phyloP scores from a whole-genome alignment of 2,113 vertebrate species.

The Panthera leo region DNA sequence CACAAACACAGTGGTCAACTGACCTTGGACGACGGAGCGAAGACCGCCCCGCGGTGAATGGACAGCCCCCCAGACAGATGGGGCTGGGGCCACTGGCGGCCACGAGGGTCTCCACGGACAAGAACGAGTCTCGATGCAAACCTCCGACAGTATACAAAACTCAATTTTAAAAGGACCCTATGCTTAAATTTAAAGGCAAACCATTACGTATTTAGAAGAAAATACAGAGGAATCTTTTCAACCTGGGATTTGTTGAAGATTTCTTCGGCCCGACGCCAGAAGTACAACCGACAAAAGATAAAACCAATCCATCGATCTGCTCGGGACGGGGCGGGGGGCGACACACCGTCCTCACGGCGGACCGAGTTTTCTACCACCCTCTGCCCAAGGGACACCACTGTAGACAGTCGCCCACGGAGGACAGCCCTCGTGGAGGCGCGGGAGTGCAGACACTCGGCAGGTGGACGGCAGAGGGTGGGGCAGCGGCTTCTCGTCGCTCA shows the following conservation, averaged over 20 bases:
- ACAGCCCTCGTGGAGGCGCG: too few species aligned
- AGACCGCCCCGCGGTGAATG: rapidly evolving
- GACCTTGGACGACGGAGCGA: background rate
- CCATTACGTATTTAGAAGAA: background rate
- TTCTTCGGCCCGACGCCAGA: background rate
- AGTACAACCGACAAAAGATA: background rate
- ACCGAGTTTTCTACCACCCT: background rate
- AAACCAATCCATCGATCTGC: background rate
- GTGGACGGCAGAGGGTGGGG: rapidly evolving
- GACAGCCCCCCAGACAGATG: background rate
- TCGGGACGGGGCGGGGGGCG: rapidly evolving
- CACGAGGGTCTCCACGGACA: background rate
- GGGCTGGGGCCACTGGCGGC: rapidly evolving
- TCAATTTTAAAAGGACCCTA: background rate
- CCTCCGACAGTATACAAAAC: background rate
- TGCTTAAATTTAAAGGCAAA: background rate
- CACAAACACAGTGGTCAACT: background rate
- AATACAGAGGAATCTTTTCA: background rate
- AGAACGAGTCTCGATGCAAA: background rate
- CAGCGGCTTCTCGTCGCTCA: background rate
- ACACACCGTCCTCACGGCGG: background rate
- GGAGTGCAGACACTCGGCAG: background rate
- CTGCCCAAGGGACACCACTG: background rate
- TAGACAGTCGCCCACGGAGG: rapidly evolving
- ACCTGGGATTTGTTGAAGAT: background rate